A percentile compares a stretch with the other conserved stretches of the same genome.
Evolutionary conservation across 2,888 invertebrate genomes (phyloP).

Genomic region (Drosophila leonis): DNA sequence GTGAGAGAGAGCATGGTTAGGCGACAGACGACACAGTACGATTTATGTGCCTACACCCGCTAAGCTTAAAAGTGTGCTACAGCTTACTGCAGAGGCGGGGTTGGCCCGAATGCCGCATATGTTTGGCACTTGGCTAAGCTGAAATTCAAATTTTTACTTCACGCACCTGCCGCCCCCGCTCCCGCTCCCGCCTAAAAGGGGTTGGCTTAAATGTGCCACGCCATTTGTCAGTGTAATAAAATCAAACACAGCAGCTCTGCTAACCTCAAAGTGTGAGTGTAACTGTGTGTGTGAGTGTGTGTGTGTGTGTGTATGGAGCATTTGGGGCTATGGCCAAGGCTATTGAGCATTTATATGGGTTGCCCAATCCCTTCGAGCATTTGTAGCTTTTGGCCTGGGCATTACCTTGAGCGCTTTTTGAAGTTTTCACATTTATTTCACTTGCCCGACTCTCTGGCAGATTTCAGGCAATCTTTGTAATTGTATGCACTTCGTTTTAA

Average conservation of each 20-base stretch:
- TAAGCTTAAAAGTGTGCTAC: conserved; percentile 79
- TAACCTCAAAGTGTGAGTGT: conserved; percentile 65
- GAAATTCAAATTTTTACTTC: conserved; percentile 79
- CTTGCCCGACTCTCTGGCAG: conserved; percentile 56
- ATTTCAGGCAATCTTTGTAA: conserved; percentile 78
- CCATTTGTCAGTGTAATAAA: conserved; percentile 82
- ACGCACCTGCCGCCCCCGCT: conserved; percentile 18
- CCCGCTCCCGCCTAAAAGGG: conserved; percentile 35
- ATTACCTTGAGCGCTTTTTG: conserved; percentile 79
- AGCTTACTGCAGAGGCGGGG: conserved; percentile 57
- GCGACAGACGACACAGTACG: conserved; percentile 45
- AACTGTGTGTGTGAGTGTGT: not conserved
- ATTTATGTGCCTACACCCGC: conserved; percentile 78
- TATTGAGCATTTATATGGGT: conserved; percentile 80
- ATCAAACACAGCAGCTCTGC: conserved; percentile 72
- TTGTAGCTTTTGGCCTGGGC: conserved; percentile 69
- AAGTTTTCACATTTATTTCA: conserved; percentile 80
- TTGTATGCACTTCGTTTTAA: conserved; percentile 79
- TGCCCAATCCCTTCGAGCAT: conserved; percentile 50
- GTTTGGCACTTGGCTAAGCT: conserved; percentile 69
- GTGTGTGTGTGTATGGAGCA: not conserved
- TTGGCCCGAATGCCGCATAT: conserved; percentile 60
- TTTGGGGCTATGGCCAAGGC: conserved; percentile 33
- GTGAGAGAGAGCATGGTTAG: not conserved
- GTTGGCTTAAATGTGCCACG: conserved; percentile 77